phyloP scores from a whole-genome alignment of 1,140 invertebrate species.

The Delia radicum region DNA sequence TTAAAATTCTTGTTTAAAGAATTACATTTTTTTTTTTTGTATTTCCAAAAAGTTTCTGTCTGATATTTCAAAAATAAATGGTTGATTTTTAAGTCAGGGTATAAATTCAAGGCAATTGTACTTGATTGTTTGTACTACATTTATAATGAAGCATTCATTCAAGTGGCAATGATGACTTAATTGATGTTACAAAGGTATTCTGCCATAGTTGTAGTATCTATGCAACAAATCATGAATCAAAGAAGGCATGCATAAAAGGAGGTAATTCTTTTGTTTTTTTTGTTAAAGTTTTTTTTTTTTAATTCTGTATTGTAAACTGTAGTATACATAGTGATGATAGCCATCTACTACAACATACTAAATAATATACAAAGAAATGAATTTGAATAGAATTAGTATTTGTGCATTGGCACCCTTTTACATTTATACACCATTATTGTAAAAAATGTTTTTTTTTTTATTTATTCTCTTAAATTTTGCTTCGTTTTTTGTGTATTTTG shows the following conservation, averaged over 20 bases:
- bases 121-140: too few relatives aligned
- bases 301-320: background rate
- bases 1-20: too few relatives aligned
- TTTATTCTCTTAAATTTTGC: background rate
- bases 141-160: background rate
- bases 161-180: conserved; percentile 27
- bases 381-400: background rate
- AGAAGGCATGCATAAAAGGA: background rate
- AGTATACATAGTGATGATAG: background rate
- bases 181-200: conserved; percentile 17
- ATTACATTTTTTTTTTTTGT: too few relatives aligned
- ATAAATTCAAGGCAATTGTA: too few relatives aligned
- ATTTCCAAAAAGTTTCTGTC: too few relatives aligned
- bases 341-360: background rate
- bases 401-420: background rate
- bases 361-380: background rate
- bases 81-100: too few relatives aligned
- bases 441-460: background rate
- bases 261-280: background rate
- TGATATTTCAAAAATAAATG: too few relatives aligned
- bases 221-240: background rate
- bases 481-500: background rate
- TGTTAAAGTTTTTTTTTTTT: background rate
- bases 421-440: background rate
- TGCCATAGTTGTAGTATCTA: background rate